Evolutionary conservation across 2,888 invertebrate genomes (phyloP).

Genomic region (Phyllotreta striolata): DNA sequence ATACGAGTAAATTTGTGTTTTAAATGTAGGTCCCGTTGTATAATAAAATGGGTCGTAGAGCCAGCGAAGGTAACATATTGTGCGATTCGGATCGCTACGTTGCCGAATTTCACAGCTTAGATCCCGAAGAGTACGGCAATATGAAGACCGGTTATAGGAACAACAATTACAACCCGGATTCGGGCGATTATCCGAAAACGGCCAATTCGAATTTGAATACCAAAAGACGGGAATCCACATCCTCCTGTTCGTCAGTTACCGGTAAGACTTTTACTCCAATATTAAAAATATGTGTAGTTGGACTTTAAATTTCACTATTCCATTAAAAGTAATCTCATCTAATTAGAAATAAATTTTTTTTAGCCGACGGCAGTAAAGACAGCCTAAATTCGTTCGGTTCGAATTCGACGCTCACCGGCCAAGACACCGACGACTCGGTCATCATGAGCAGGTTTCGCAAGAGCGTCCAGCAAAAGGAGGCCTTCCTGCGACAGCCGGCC

Average conservation of each 20-base stretch:
- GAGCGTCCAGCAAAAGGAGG: conserved; percentile 89
- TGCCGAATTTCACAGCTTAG: conserved; percentile 36
- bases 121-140: conserved; percentile 37
- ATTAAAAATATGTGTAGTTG: too few relatives aligned
- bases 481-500: conserved; percentile 76
- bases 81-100: conserved; percentile 45
- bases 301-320: too few relatives aligned
- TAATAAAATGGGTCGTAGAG: conserved; percentile 62
- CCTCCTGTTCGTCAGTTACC: conserved; percentile 68
- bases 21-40: conserved; percentile 53
- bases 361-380: conserved; percentile 71
- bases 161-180: conserved; percentile 44
- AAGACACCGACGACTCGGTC: conserved; percentile 74
- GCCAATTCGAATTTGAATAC: conserved; percentile 62
- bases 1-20: neutral
- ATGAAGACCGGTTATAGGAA: conserved; percentile 49
- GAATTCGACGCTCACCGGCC: conserved; percentile 72
- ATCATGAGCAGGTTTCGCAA: conserved; percentile 78
- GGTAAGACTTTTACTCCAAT: neutral
- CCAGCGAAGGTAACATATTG: conserved; percentile 63
- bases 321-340: too few relatives aligned
- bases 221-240: conserved; percentile 67
- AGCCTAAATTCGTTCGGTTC: conserved; percentile 75
- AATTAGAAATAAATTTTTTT: neutral
- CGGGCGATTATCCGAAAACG: conserved; percentile 49